Conservation (phyloP, 2,888 invertebrate genomes). For the Acheta domesticus region DNA sequence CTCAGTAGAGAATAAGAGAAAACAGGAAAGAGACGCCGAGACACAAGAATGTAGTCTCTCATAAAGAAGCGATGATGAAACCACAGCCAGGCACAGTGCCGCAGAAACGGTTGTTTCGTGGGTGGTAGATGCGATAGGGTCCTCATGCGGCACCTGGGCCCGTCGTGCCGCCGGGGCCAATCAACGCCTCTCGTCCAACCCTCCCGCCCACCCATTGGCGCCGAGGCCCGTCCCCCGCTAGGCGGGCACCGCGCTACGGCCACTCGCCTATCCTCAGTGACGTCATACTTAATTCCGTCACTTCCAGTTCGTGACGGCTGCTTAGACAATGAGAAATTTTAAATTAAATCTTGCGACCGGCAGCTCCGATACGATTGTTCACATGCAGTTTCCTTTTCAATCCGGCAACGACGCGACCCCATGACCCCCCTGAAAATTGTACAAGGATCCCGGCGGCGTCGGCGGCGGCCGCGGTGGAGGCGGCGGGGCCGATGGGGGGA, state of each 20-base stretch:
- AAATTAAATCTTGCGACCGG: slow-evolving; percentile 10
- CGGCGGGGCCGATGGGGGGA: neutral
- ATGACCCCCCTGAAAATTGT: neutral
- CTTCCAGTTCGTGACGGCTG: slow-evolving; percentile 18
- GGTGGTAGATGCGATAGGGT: too few relatives aligned
- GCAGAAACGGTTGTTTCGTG: too few relatives aligned
- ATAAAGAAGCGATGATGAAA: too few relatives aligned
- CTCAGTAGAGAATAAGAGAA: too few relatives aligned
- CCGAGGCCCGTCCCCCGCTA: neutral
- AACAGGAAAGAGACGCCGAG: too few relatives aligned
- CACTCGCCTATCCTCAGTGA: neutral
- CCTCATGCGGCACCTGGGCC: too few relatives aligned
- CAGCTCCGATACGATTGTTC: slow-evolving; percentile 3
- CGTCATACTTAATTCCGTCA: neutral
- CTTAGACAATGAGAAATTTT: slow-evolving; percentile 18
- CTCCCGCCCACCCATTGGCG: neutral
- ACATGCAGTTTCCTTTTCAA: slow-evolving; percentile 12
- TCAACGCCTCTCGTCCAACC: neutral
- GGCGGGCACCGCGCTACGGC: neutral
- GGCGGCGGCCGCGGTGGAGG: neutral
- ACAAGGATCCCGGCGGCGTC: neutral
- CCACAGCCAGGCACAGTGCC: too few relatives aligned
- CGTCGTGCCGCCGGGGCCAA: neutral
- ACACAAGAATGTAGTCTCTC: too few relatives aligned
- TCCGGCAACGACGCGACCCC: slow-evolving; percentile 6